Percentiles rank a stretch among this genome's conserved stretches.
Conservation (phyloP, 2,797 vertebrate genomes). For the Adrianichthys oophorus region DNA sequence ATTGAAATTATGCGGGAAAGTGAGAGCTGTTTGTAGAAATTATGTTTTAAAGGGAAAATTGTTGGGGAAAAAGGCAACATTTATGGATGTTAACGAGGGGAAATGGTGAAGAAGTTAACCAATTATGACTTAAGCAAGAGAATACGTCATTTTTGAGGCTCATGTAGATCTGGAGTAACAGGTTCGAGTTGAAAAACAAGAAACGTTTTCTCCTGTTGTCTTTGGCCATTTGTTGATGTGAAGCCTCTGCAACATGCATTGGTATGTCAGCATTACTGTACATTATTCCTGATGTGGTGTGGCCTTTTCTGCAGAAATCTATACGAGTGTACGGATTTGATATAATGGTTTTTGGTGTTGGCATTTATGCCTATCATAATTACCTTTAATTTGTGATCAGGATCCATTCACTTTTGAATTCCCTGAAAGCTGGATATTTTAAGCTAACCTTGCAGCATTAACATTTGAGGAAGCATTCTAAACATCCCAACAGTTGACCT, state of each 20-base stretch:
- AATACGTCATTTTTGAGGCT: slow-evolving; percentile 22
- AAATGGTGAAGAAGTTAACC: slow-evolving; percentile 1
- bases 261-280: slow-evolving; percentile 34
- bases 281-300: slow-evolving; percentile 4
- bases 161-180: slow-evolving; percentile 66
- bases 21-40: neutral
- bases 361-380: too few relatives aligned
- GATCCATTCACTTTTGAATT: too few relatives aligned
- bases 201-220: slow-evolving; percentile 51
- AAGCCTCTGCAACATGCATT: slow-evolving; percentile 30
- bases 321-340: neutral
- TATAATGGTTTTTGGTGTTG: neutral
- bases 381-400: too few relatives aligned
- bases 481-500: too few relatives aligned
- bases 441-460: too few relatives aligned
- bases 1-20: neutral
- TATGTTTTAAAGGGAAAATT: neutral
- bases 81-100: neutral
- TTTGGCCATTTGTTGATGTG: slow-evolving; percentile 9
- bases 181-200: slow-evolving; percentile 79
- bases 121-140: slow-evolving; percentile 8
- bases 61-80: neutral
- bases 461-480: too few relatives aligned
- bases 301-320: slow-evolving; percentile 5
- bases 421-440: too few relatives aligned